A percentile compares a stretch with the other conserved stretches of the same genome.
Conservation (phyloP, 2,797 vertebrate species). For the Poecilia wingei region DNA sequence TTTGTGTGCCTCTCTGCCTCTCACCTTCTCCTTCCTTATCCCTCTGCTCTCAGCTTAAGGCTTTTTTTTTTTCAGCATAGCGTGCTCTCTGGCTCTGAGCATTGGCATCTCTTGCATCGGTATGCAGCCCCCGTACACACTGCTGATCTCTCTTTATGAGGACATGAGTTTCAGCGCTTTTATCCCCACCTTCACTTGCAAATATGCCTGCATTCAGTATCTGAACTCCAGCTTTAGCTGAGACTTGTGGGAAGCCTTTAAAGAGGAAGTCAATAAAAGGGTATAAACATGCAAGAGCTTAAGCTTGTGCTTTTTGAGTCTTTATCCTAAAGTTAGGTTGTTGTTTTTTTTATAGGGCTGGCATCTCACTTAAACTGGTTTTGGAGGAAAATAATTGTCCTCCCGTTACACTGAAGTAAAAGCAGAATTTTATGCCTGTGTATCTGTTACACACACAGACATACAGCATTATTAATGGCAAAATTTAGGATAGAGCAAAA, state of each 20-base stretch:
- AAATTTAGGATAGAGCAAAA: not conserved
- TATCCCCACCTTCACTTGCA: conserved; percentile 78
- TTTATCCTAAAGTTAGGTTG: conserved; percentile 53
- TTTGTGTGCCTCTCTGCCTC: conserved; percentile 45
- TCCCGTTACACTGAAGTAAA: not conserved
- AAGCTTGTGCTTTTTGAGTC: conserved; percentile 64
- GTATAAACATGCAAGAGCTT: conserved; percentile 78
- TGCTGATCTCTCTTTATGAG: conserved; percentile 83
- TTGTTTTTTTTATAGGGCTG: conserved; percentile 5
- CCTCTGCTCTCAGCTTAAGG: conserved; percentile 69
- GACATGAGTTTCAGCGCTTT: conserved; percentile 81
- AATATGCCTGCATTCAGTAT: conserved; percentile 77
- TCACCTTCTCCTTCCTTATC: conserved; percentile 48
- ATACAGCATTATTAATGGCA: not conserved
- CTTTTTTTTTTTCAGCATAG: conserved; percentile 56
- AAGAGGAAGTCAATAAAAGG: conserved; percentile 80
- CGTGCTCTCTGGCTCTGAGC: conserved; percentile 70
- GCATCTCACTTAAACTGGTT: conserved; percentile 12
- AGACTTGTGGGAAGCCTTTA: conserved; percentile 76
- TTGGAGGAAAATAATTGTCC: conserved; percentile 27
- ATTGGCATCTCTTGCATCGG: conserved; percentile 72
- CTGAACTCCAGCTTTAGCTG: conserved; percentile 66
- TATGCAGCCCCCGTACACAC: conserved; percentile 77
- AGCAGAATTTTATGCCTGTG: not conserved
- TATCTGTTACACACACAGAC: not conserved